phyloP scores from a whole-genome alignment of 2,797 vertebrate genomes.

The Odontamblyopus rebecca region DNA sequence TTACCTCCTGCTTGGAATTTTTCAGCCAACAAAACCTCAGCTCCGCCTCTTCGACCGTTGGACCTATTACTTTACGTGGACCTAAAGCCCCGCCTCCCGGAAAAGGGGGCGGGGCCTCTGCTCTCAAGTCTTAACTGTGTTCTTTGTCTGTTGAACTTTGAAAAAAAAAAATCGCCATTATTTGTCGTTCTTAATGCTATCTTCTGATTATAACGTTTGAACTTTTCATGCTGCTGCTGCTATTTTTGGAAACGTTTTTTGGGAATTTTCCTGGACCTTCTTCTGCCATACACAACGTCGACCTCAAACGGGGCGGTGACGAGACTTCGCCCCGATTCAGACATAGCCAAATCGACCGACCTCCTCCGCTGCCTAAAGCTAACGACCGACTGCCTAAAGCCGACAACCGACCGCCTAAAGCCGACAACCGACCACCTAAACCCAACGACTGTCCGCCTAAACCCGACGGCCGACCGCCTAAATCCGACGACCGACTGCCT shows the following conservation, averaged over 20 bases:
- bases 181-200: constrained; percentile 47
- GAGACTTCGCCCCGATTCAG: background rate
- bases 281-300: constrained; percentile 81
- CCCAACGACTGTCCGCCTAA: too few species aligned
- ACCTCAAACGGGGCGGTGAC: constrained; percentile 14
- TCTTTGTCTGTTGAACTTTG: constrained; percentile 59
- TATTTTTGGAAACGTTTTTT: constrained; percentile 27
- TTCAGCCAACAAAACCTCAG: constrained; percentile 59
- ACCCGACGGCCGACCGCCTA: too few species aligned
- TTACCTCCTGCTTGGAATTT: constrained; percentile 43
- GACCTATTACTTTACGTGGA: constrained; percentile 63
- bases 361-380: background rate
- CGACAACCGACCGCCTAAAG: too few species aligned
- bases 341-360: constrained; percentile 36
- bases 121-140: constrained; percentile 51
- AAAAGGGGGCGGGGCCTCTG: constrained; percentile 36
- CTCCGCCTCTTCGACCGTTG: constrained; percentile 25
- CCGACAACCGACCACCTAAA: too few species aligned
- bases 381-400: too few species aligned
- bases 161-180: constrained; percentile 56
- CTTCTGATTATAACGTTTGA: constrained; percentile 51
- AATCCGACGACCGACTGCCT: too few species aligned
- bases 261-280: constrained; percentile 69
- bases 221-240: constrained; percentile 79
- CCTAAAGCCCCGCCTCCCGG: constrained; percentile 54